Evolutionary conservation across 1,140 invertebrate genomes (phyloP).

Genomic region (Papilio xuthus): DNA sequence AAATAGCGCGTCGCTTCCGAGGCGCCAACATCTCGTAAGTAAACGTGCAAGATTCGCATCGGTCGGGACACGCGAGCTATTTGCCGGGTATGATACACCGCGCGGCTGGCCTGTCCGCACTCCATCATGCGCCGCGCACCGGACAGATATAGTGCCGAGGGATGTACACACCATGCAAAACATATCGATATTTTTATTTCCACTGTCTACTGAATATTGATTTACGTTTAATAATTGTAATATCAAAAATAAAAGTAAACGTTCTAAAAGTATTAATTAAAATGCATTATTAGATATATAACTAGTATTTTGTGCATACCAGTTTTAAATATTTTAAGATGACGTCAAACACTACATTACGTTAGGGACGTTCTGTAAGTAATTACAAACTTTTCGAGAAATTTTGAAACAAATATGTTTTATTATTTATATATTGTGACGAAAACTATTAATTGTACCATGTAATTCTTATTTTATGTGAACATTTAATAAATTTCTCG

Average conservation of each 20-base stretch:
- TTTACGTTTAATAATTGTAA: slow-evolving; percentile 5
- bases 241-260: too few relatives aligned
- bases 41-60: slow-evolving; percentile 37
- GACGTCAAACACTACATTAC: too few relatives aligned
- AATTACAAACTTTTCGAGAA: too few relatives aligned
- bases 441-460: background rate
- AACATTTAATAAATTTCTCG: background rate
- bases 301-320: too few relatives aligned
- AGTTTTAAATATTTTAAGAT: too few relatives aligned
- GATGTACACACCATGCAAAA: slow-evolving; percentile 37
- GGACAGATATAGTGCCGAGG: slow-evolving; percentile 50
- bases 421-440: background rate
- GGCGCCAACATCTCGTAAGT: slow-evolving; percentile 19
- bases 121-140: slow-evolving; percentile 57
- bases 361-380: too few relatives aligned
- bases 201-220: background rate
- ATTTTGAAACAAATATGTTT: too few relatives aligned
- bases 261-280: too few relatives aligned
- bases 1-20: slow-evolving; percentile 11
- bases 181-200: slow-evolving; percentile 48
- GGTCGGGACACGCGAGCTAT: slow-evolving; percentile 49
- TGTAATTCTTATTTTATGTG: too few relatives aligned
- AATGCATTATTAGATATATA: too few relatives aligned
- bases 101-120: slow-evolving; percentile 50
- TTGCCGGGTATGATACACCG: slow-evolving; percentile 48